Conservation (phyloP, 1,140 invertebrate genomes). For the Metopolophium dirhodum region DNA sequence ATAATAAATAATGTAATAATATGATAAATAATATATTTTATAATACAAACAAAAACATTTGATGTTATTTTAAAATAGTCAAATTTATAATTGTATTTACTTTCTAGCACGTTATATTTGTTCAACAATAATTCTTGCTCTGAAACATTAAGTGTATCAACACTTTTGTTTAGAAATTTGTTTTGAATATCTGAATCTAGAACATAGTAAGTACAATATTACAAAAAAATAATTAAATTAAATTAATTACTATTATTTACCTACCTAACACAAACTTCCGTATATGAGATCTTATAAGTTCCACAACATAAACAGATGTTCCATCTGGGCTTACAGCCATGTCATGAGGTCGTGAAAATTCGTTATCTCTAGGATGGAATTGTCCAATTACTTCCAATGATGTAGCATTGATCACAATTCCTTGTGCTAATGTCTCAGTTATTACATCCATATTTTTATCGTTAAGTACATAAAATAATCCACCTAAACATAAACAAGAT, state of each 20-base stretch:
- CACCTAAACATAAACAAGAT: conserved; percentile 61
- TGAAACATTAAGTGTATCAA: background rate
- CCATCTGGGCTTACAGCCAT: conserved; percentile 74
- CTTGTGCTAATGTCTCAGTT: conserved; percentile 65
- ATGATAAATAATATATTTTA: background rate
- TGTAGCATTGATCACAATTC: conserved; percentile 73
- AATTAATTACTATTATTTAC: conserved; percentile 53
- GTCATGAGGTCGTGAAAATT: conserved; percentile 78
- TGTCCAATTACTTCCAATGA: conserved; percentile 68
- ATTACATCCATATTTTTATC: conserved; percentile 61
- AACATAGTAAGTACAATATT: background rate
- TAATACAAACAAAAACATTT: background rate
- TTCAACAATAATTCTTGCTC: background rate
- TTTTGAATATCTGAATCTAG: conserved; percentile 25
- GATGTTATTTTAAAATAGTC: background rate
- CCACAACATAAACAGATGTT: conserved; percentile 75
- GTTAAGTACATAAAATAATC: conserved; percentile 66
- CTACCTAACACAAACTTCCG: conserved; percentile 69
- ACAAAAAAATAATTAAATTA: background rate
- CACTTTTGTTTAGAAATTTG: background rate
- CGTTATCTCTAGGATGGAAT: conserved; percentile 65
- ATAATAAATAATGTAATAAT: too few relatives aligned
- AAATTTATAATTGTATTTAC: background rate
- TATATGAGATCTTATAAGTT: conserved; percentile 71
- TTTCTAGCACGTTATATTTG: background rate